A percentile compares a stretch with the other conserved stretches of the same genome.
phyloP scores from a whole-genome alignment of 2,888 invertebrate genomes.

The Lasius platythorax region DNA sequence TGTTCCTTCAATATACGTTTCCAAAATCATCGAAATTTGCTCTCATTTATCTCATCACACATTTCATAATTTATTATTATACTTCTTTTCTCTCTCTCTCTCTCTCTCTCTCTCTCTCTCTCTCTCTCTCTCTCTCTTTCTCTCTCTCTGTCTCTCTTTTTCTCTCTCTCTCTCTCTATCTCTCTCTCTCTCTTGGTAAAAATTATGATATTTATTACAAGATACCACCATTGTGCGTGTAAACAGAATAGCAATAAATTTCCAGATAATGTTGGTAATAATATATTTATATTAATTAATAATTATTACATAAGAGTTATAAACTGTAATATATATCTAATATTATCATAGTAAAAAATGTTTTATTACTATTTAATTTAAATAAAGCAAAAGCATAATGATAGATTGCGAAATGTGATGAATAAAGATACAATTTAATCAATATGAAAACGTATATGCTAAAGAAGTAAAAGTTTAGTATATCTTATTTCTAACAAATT shows the following conservation, averaged over 20 bases:
- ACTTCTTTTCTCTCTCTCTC: neutral
- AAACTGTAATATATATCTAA: neutral
- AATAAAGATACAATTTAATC: neutral
- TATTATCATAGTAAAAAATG: conserved; percentile 5
- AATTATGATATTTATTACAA: neutral
- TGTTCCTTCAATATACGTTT: neutral
- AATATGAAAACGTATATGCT: neutral
- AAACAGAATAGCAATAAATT: neutral
- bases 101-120: no score
- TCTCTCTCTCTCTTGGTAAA: neutral
- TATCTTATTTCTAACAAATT: neutral
- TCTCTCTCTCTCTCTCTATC: neutral
- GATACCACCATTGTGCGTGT: neutral
- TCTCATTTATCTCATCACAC: neutral
- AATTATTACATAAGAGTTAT: conserved; percentile 8
- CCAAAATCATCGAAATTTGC: neutral
- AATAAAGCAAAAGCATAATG: neutral
- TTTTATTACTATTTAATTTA: neutral
- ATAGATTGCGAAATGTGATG: conserved; percentile 1
- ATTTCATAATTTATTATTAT: conserved; percentile 2
- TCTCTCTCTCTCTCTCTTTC: neutral
- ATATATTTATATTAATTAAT: neutral
- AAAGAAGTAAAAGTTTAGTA: neutral
- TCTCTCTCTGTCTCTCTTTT: neutral
- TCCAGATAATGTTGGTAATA: neutral